Evolutionary conservation across 2,888 invertebrate genomes (phyloP).

Genomic region (Acrocera orbiculus): DNA sequence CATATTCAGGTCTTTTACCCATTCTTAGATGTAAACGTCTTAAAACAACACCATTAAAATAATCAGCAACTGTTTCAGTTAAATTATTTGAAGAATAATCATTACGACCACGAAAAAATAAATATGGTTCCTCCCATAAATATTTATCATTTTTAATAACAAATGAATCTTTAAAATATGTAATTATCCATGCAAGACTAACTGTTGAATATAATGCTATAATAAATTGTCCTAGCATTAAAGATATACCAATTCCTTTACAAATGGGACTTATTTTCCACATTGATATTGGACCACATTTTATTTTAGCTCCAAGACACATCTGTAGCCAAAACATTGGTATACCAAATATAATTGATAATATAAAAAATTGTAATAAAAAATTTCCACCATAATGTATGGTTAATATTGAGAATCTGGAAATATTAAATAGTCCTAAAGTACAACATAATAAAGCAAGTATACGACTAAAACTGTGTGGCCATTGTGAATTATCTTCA

Average conservation of each 20-base stretch:
- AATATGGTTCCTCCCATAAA: constrained; percentile 62
- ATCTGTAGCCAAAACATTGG: constrained; percentile 72
- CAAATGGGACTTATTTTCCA: constrained; percentile 86
- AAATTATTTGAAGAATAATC: constrained; percentile 35
- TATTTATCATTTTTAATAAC: constrained; percentile 61
- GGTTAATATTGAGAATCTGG: constrained; percentile 70
- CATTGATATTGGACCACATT: constrained; percentile 77
- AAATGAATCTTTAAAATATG: constrained; percentile 75
- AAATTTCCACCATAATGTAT: constrained; percentile 76
- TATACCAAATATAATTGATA: constrained; percentile 65
- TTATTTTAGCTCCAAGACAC: constrained; percentile 68
- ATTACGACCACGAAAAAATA: constrained; percentile 47
- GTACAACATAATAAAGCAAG: constrained; percentile 73
- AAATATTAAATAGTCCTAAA: constrained; percentile 73
- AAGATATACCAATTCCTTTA: constrained; percentile 71
- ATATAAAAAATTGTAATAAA: constrained; percentile 69
- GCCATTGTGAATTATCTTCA: constrained; percentile 36
- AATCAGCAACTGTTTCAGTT: constrained; percentile 65
- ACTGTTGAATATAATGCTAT: constrained; percentile 76
- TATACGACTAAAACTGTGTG: constrained; percentile 55
- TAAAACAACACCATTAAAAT: constrained; percentile 69
- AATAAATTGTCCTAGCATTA: constrained; percentile 60
- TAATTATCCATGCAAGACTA: constrained; percentile 80
- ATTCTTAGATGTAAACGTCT: constrained; percentile 31
- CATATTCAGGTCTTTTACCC: constrained; percentile 23